Evolutionary conservation across 2,113 vertebrate genomes (phyloP), one percentile per base, ranked within the genome.

Genomic region (Girardinichthys multiradiatus): DNA sequence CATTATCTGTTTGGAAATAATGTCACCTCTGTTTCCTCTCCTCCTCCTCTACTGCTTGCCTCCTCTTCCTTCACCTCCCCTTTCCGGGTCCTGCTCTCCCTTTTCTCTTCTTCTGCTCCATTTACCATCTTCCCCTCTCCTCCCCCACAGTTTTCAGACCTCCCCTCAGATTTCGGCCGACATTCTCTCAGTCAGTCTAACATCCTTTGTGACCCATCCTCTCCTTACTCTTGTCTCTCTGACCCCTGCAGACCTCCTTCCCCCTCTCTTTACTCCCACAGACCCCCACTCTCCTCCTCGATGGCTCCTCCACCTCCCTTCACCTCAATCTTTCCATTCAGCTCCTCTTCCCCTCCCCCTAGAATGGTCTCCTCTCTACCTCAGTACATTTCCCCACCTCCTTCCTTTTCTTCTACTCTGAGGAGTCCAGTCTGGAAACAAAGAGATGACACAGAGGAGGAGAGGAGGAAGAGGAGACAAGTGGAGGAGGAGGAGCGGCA

Each of bases 391-490:
- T 76, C 30, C 15, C 69, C 29, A 4, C 60, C 27, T 12, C 37
- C 21, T 0, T 12, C 27, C 8, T 35, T 39, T 39, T 76, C 64
- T 48, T 62, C 68, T 73, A 61, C 63, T 45, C 54, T 68, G 11
- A 76, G 75, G 64, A 87, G 82, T 72, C 75, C 68, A 1, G 39
- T 89, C 4, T 90, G 91, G 91, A 92, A 88, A 73, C 75, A 82
- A 28, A 82, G 76, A 30, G 28, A n/a, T 27, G 77, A 66, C 27
- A 17, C 74, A 31, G 63, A 79, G 69, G 63, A 57, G 6, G 54
- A 66, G 24, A 68, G 64, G 35, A 73, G 33, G 70, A 87, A 17
- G 72, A 88, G 69, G 81, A 81, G 68, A 70, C 33, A 0, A 66
- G n/a, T n/a, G n/a, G 21, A 26, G 24, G 72, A 70, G 59, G 60